Conservation (phyloP, 2,797 vertebrate species). For the Melopsittacus undulatus region DNA sequence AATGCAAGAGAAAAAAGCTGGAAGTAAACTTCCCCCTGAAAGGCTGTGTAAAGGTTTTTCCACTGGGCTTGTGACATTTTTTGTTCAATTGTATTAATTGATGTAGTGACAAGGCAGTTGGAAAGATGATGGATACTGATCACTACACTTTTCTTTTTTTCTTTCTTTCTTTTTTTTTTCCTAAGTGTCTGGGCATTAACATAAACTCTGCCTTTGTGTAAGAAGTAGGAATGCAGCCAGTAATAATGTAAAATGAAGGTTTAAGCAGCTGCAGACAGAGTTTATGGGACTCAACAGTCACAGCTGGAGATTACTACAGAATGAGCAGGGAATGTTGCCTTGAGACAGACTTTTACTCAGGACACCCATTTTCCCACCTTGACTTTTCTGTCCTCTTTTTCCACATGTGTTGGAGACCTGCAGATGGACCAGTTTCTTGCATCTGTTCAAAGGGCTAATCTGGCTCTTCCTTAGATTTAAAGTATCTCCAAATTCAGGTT, state of each 20-base stretch:
- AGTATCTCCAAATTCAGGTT: neutral
- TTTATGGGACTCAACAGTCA: neutral
- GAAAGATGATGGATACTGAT: slow-evolving; percentile 94
- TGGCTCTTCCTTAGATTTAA: neutral
- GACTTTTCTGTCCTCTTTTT: neutral
- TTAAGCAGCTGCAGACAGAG: neutral
- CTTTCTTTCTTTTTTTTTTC: slow-evolving; percentile 6
- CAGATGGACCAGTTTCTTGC: neutral
- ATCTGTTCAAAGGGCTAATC: neutral
- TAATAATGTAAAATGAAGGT: neutral
- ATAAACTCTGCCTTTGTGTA: slow-evolving; percentile 69
- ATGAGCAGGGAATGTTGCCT: neutral
- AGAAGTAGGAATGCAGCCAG: neutral
- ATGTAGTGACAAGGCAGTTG: slow-evolving; percentile 85
- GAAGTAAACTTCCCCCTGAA: slow-evolving; percentile 85
- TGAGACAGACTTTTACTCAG: neutral
- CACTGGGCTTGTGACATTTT: slow-evolving; percentile 82
- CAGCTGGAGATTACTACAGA: neutral
- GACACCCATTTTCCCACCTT: neutral
- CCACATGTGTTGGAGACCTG: neutral
- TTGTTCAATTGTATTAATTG: slow-evolving; percentile 94
- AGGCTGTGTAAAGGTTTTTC: slow-evolving; percentile 84
- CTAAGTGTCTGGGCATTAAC: slow-evolving; percentile 71
- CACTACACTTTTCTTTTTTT: slow-evolving; percentile 80
- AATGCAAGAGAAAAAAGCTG: slow-evolving; percentile 88